Percentiles rank a stretch among this genome's conserved stretches.
These are phyloP conservation scores for Opisthograptis luteolata DNA, from an alignment of 2,888 invertebrate genomes.

Conservation along the genomic window DNA sequence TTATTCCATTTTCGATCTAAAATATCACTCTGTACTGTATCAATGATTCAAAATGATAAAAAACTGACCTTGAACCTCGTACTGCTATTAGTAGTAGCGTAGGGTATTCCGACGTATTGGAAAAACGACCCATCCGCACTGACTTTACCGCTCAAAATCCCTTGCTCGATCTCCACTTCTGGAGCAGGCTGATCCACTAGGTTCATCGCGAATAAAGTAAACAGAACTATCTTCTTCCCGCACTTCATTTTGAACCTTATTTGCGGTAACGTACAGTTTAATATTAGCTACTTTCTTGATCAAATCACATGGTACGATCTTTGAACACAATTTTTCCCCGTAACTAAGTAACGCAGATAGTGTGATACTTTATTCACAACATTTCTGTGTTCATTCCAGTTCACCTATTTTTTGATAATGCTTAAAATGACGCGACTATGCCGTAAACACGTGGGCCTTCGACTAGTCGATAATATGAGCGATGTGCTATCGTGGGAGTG, in stretches of 20 bases:
- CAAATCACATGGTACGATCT: not conserved
- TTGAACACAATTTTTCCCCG: not conserved
- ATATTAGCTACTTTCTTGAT: not conserved
- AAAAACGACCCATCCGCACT: slow-evolving; percentile 68
- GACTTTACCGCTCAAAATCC: slow-evolving; percentile 67
- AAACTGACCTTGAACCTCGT: slow-evolving; percentile 68
- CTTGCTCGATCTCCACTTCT: slow-evolving; percentile 68
- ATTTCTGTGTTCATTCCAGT: too few relatives aligned
- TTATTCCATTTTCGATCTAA: not conserved
- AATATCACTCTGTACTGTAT: not conserved
- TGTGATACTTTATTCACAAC: not conserved
- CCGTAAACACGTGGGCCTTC: slow-evolving; percentile 43
- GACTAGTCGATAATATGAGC: slow-evolving; percentile 35
- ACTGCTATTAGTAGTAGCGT: slow-evolving; percentile 62
- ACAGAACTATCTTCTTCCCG: slow-evolving; percentile 60
- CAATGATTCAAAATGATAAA: slow-evolving; percentile 17
- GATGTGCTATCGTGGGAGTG: not conserved
- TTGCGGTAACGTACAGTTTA: not conserved
- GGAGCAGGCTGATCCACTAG: slow-evolving; percentile 74
- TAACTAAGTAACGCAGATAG: not conserved
- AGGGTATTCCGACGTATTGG: slow-evolving; percentile 75
- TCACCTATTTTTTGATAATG: too few relatives aligned
- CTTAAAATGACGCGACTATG: slow-evolving; percentile 30
- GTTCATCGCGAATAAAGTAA: slow-evolving; percentile 67
- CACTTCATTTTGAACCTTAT: slow-evolving; percentile 52